Evolutionary conservation across 2,797 vertebrate genomes (phyloP).

Genomic region (Premnoplex brunnescens): DNA sequence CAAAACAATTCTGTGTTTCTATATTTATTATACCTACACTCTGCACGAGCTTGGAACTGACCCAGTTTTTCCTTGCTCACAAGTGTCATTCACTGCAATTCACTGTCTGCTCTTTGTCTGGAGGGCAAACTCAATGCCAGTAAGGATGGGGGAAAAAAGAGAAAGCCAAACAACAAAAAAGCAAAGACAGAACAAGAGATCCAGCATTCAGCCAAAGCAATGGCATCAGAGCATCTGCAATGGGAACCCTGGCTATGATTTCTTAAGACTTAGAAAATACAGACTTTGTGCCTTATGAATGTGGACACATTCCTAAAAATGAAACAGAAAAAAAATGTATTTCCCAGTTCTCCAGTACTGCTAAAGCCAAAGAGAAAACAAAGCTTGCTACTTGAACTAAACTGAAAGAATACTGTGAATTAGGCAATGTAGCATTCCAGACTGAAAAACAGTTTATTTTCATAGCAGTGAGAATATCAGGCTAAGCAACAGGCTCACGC

Average conservation of each 20-base stretch:
- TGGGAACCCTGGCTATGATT: background rate
- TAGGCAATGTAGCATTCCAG: background rate
- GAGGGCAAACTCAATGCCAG: slow-evolving; percentile 27
- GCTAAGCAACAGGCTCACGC: background rate
- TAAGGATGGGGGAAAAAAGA: background rate
- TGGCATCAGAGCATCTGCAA: background rate
- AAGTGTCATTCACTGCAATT: background rate
- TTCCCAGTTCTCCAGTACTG: background rate
- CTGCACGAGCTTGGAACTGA: background rate
- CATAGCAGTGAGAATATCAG: background rate
- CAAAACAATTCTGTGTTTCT: background rate
- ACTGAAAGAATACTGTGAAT: background rate
- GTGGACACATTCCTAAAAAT: background rate
- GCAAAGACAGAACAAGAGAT: background rate
- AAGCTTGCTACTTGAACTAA: background rate
- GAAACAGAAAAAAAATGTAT: background rate
- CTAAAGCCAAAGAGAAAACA: background rate
- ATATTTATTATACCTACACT: background rate
- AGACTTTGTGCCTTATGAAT: background rate
- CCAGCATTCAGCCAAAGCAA: background rate
- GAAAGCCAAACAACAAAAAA: background rate
- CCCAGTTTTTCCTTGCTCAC: slow-evolving; percentile 31
- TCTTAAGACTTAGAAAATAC: background rate
- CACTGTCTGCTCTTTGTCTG: slow-evolving; percentile 32
- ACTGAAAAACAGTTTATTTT: background rate